Evolutionary conservation across 2,797 vertebrate genomes (phyloP).

Genomic region (Pseudochaenichthys georgianus): DNA sequence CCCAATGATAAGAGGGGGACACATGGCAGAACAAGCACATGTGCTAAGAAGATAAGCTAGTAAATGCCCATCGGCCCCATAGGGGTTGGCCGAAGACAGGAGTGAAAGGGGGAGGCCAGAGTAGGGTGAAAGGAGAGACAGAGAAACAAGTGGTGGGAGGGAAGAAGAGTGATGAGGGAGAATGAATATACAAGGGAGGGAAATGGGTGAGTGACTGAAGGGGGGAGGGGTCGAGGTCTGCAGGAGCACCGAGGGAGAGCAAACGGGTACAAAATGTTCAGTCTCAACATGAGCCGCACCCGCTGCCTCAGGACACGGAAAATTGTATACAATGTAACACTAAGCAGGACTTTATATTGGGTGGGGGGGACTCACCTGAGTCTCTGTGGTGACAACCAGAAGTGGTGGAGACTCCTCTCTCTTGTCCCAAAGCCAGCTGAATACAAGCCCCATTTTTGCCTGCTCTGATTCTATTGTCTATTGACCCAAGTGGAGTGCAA

Average conservation of each 20-base stretch:
- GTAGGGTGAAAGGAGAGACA: constrained; percentile 30
- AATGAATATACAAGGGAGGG: constrained; percentile 34
- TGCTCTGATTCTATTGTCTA: not conserved
- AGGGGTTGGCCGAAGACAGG: not conserved
- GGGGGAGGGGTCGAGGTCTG: constrained; percentile 8
- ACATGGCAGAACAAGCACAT: not conserved
- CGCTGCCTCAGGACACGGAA: constrained; percentile 15
- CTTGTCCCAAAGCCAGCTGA: constrained; percentile 66
- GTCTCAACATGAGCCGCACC: constrained; percentile 32
- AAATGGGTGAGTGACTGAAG: constrained; percentile 17
- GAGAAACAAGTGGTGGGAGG: constrained; percentile 61
- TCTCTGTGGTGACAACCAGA: constrained; percentile 37
- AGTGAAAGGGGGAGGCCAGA: not conserved
- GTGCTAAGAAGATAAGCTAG: not conserved
- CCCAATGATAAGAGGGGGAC: not conserved
- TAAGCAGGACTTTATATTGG: constrained; percentile 18
- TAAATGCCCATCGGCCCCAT: not conserved
- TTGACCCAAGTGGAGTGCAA: not conserved
- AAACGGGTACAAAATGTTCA: constrained; percentile 75
- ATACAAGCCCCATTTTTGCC: constrained; percentile 61
- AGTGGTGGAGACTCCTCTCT: constrained; percentile 30
- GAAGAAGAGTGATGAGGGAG: constrained; percentile 9
- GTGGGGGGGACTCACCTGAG: constrained; percentile 66
- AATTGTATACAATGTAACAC: constrained; percentile 12
- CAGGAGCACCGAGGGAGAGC: constrained; percentile 21